Percentiles rank a stretch among this genome's conserved stretches.
Conservation (phyloP, 1,140 invertebrate genomes). For the Theocolax elegans region DNA sequence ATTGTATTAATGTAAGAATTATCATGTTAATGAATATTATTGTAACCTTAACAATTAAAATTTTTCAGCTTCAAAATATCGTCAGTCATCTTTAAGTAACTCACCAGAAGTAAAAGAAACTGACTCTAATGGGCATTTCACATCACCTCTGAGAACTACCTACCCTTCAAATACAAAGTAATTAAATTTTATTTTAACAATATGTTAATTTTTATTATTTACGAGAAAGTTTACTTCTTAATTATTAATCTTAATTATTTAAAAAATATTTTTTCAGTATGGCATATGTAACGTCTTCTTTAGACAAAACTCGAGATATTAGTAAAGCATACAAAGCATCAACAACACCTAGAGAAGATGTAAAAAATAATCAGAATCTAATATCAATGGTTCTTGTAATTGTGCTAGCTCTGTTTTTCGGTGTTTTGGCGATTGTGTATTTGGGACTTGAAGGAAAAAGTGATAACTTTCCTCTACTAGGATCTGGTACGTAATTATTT, state of each 20-base stretch:
- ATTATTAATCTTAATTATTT: slow-evolving; percentile 6
- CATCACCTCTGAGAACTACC: slow-evolving; percentile 51
- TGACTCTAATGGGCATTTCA: slow-evolving; percentile 63
- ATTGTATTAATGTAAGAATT: slow-evolving; percentile 14
- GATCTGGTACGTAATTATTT: slow-evolving; percentile 62
- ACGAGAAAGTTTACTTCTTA: slow-evolving; percentile 25
- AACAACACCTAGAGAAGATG: slow-evolving; percentile 52
- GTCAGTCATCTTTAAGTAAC: slow-evolving; percentile 42
- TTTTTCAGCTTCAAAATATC: slow-evolving; percentile 51
- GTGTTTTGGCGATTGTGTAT: slow-evolving; percentile 74
- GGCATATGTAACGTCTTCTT: slow-evolving; percentile 52
- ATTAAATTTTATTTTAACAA: slow-evolving; percentile 8
- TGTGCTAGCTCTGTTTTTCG: slow-evolving; percentile 74
- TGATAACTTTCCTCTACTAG: slow-evolving; percentile 58
- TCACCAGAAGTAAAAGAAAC: slow-evolving; percentile 59
- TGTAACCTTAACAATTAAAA: not conserved
- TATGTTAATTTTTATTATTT: slow-evolving; percentile 25
- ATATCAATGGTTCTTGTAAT: slow-evolving; percentile 74
- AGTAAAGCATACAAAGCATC: slow-evolving; percentile 57
- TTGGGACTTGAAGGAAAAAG: slow-evolving; percentile 68
- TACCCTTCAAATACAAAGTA: slow-evolving; percentile 59
- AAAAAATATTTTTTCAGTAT: slow-evolving; percentile 44
- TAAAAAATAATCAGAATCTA: slow-evolving; percentile 69
- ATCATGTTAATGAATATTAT: slow-evolving; percentile 18
- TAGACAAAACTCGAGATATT: slow-evolving; percentile 58